Conservation (phyloP, 2,888 invertebrate genomes). For the Molorchus minor region DNA sequence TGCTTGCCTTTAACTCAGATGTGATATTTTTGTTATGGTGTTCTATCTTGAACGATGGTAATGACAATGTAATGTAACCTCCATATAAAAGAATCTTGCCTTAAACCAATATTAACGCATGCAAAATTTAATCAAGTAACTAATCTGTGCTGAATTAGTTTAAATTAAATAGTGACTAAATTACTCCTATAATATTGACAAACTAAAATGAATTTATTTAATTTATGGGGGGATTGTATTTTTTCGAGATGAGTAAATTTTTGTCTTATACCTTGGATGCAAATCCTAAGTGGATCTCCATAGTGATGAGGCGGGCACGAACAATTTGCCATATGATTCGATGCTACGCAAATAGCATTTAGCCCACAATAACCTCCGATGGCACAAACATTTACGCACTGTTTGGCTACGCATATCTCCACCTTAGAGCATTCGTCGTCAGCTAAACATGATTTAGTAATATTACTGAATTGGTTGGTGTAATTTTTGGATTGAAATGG, state of each 20-base stretch:
- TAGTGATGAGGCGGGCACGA: conserved; percentile 67
- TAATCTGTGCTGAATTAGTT: conserved; percentile 45
- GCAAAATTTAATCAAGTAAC: conserved; percentile 34
- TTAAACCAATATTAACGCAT: conserved; percentile 42
- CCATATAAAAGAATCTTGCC: conserved; percentile 25
- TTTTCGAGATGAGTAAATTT: conserved; percentile 25
- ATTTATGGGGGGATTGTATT: too few relatives aligned
- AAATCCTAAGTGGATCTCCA: conserved; percentile 68
- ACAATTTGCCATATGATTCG: conserved; percentile 72
- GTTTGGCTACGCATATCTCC: conserved; percentile 71
- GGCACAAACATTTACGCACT: conserved; percentile 73
- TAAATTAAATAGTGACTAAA: conserved; percentile 32
- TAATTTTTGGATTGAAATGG: too few relatives aligned
- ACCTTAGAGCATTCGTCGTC: conserved; percentile 71
- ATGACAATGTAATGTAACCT: conserved; percentile 13
- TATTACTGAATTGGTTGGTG: conserved; percentile 60
- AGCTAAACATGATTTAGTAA: conserved; percentile 67
- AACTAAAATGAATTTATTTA: conserved; percentile 13
- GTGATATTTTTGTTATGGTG: too few relatives aligned
- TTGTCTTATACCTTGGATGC: conserved; percentile 68
- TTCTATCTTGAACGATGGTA: too few relatives aligned
- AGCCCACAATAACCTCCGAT: conserved; percentile 66
- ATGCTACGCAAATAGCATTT: conserved; percentile 70
- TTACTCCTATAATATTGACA: conserved; percentile 20
- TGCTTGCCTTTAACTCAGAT: too few relatives aligned